These are phyloP conservation scores for Bombus haemorrhoidalis DNA, from an alignment of 1,140 invertebrate species.

Conservation along the genomic window DNA sequence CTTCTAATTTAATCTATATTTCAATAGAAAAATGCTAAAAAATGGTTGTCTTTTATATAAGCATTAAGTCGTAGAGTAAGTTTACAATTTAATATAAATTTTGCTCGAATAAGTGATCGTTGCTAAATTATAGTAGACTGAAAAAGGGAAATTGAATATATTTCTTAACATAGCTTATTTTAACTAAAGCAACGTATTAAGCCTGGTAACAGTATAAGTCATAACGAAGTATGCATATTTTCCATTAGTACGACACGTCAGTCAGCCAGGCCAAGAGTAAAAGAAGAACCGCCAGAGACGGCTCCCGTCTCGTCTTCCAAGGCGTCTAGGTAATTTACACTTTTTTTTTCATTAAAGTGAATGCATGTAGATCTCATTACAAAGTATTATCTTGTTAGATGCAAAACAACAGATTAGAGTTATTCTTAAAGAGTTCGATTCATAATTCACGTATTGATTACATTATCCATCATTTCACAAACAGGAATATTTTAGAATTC, in stretches of 20 bases:
- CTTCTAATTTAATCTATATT: background rate
- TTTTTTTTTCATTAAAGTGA: slow-evolving; percentile 73
- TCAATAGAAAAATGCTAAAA: background rate
- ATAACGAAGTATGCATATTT: slow-evolving; percentile 83
- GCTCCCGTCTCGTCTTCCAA: slow-evolving; percentile 83
- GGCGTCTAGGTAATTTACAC: slow-evolving; percentile 82
- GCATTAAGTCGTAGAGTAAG: background rate
- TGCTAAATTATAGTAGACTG: background rate
- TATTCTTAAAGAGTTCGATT: background rate
- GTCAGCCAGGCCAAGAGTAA: slow-evolving; percentile 83
- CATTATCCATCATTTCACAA: background rate
- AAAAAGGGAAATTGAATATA: background rate
- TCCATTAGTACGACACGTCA: slow-evolving; percentile 86
- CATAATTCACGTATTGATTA: background rate
- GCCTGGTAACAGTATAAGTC: slow-evolving; percentile 67
- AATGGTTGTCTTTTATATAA: background rate
- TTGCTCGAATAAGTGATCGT: background rate
- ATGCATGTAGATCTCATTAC: slow-evolving; percentile 75
- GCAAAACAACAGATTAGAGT: background rate
- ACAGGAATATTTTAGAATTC: background rate
- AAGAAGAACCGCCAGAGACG: slow-evolving; percentile 83
- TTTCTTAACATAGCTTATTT: slow-evolving; percentile 31
- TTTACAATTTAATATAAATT: background rate
- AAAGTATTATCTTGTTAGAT: slow-evolving; percentile 6
- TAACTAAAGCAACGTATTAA: slow-evolving; percentile 57